Conservation (phyloP, 2,888 invertebrate species). For the Corbicula japonica region DNA sequence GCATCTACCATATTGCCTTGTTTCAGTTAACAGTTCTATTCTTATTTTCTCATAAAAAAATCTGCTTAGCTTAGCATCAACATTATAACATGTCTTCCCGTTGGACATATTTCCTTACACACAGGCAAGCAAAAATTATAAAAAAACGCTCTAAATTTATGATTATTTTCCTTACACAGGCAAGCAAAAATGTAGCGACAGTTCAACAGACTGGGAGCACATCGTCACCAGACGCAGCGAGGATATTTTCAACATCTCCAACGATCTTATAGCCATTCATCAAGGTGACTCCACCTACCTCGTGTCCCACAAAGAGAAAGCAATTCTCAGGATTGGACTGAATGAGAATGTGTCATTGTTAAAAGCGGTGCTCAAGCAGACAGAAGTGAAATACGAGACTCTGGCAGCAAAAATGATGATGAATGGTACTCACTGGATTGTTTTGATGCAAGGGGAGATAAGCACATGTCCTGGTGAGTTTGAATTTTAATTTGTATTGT, state of each 20-base stretch:
- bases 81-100: too few relatives aligned
- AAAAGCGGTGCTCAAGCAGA: slow-evolving; percentile 76
- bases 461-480: slow-evolving; percentile 76
- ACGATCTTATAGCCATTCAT: slow-evolving; percentile 65
- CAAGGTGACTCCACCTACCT: slow-evolving; percentile 69
- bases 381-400: slow-evolving; percentile 73
- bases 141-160: too few relatives aligned
- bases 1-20: too few relatives aligned
- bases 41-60: too few relatives aligned
- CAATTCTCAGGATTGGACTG: slow-evolving; percentile 73
- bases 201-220: slow-evolving; percentile 57
- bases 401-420: slow-evolving; percentile 80
- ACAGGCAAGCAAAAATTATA: too few relatives aligned
- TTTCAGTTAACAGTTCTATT: too few relatives aligned
- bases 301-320: slow-evolving; percentile 68
- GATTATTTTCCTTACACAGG: slow-evolving; percentile 42
- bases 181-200: slow-evolving; percentile 65
- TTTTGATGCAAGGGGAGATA: slow-evolving; percentile 69
- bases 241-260: slow-evolving; percentile 66
- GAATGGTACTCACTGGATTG: slow-evolving; percentile 76
- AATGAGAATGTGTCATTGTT: slow-evolving; percentile 77
- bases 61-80: too few relatives aligned
- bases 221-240: slow-evolving; percentile 69
- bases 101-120: too few relatives aligned
- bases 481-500: not conserved